Evolutionary conservation across 2,113 vertebrate species (phyloP).

Genomic region (pig (Sus scrofa)): T2T-Sscrofa CM000820.6:9344001-9344500

Average conservation of each 20-base stretch:
- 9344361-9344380: neutral
- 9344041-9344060: neutral
- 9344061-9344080: slow-evolving; percentile 70
- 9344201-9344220: neutral
- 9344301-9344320: neutral
- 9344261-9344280: too few species aligned
- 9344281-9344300: neutral
- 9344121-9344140: neutral
- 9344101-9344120: neutral
- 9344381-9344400: neutral
- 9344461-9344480: neutral
- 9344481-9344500: slow-evolving; percentile 1
- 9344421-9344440: neutral
- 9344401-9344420: neutral
- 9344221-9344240: neutral
- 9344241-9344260: neutral
- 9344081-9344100: slow-evolving; percentile 4
- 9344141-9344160: neutral
- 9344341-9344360: neutral
- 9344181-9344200: neutral
- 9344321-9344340: neutral
- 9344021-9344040: slow-evolving; percentile 72
- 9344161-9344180: neutral
- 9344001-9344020: neutral
- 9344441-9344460: neutral